Base-by-base conservation (phyloP, 2,888 invertebrate species). In the Synergus gifuensis region DNA sequence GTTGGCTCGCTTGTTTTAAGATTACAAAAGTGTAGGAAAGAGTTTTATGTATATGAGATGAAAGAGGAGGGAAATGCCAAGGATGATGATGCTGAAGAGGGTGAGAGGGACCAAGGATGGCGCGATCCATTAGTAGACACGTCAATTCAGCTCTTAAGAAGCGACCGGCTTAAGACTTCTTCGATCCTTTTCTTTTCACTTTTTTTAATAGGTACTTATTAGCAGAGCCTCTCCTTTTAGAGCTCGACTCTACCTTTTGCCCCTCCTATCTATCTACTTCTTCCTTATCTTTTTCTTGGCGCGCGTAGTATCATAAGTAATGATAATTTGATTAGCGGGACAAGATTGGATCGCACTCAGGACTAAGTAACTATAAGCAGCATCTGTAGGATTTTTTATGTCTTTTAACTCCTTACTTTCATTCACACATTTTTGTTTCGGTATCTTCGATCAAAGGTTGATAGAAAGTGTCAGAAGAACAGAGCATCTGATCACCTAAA, bases 101-200 rank as follows among this genome's bases (percentile, higher is more conserved):
- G 79, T n/a, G 82, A 82, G 81, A 86, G 85, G 83, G 86, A 87
- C 86, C 82, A 85, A 83, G 84, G 86, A 87, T 87, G 87, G 88
- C 88, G 87, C 88, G 91, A 91, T 92, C 91, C 92, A 92, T 92
- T 92, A 92, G 92, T 91, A 90, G 90, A 90, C 90, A 90, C 90
- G 91, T 92, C 91, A 89, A 87, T 89, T 92, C 89, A 85, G 88
- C 89, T 91, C 89, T 90, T 89, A 90, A 91, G 89, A 90, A 88
- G 88, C 89, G 90, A 88, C 87, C 87, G 89, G 87, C 90, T 89
- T 89, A 89, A 90, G 88, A 87, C 88, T 87, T 85, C 87, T 88
- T 87, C 86, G 84, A 86, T 82, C 84, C 28, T 77, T 58, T 81
- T 73, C 67, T 66, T 81, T 76, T 60, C 73, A 28, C 79, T 82